Base-by-base conservation (phyloP, 2,888 invertebrate genomes). In the Sylvicola cinctus region DNA sequence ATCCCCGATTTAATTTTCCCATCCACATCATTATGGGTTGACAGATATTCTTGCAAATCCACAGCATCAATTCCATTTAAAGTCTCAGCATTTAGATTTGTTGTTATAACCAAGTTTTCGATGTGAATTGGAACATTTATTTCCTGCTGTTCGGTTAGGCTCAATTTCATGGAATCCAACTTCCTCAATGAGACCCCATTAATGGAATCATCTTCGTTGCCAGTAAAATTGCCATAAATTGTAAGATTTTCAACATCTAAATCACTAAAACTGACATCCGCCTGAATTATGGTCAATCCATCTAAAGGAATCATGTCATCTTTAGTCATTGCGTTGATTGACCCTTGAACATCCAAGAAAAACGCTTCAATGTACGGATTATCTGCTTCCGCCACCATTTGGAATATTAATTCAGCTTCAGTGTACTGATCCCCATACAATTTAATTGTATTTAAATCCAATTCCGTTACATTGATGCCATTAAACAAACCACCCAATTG, bases 401-500 rank as follows among this genome's bases (percentile, higher is more conserved):
- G 36, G 38, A 66, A 62, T 13, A 52, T 49, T 3, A 67, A 41
- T 20, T 55, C 50, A 1, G 51, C 41, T 2, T 53, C 43, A 10
- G 57, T 45, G 26, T 46, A 48, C 37, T 58, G 55, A 40, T 65
- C 52, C 11, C 52, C 54, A 29, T 45, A 50, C 12, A 62, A 41
- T 34, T 52, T 57, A 2, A 66, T 49, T 1, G 56, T 42, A 17
- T 61, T 52, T 26, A 48, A 40, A 14, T 60, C 48, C 2, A 67
- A 43, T 42, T 62, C 47, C 0, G 50, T 51, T 8, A 66, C 43
- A 37, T 62, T 55, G 1, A 62, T 47, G 1, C 54, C 55, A 39
- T 61, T 60, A 35, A 54, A 59, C 10, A 51, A 39, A 2, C 60
- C 65, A 5, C 41, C 42, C 0, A 65, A 37, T 11, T 48, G 42